Base-by-base conservation (phyloP, 2,113 vertebrate genomes). In the Physeter macrocephalus region DNA sequence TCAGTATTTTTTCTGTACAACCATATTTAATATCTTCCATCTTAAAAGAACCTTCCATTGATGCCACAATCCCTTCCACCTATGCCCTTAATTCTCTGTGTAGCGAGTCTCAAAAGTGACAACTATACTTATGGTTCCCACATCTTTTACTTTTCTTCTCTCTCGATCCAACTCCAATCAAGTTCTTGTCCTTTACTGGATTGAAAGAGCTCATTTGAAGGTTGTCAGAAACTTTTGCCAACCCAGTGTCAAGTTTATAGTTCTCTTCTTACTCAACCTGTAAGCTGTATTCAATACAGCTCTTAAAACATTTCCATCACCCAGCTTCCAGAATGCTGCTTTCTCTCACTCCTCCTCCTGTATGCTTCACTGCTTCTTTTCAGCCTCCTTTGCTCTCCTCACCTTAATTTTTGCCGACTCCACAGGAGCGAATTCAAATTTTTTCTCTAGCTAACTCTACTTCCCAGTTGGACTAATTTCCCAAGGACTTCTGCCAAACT, bases 81-180 rank as follows among this genome's bases (percentile, higher is more conserved):
- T 8, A 5, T 15, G 43, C 31, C 5, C 12, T 36, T 41, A 17
- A 10, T 67, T 96, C 29, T 78, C 31, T 90, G 87, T n/a, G 49
- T 2, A 39, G 36, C 14, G 85, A n/a, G 14, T 59, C 23, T 69
- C 23, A 29, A 59, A 83, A 69, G 6, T 21, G 1, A 62, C 34
- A 29, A 36, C 20, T 52, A 5, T 1, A 6, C 11, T 23, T 41
- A 23, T 6, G 1, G 0, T 20, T 2, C 64, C 43, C 11, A 10
- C 3, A 64, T 88, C 25, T 11, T 85, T 31, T 46, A 41, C 2
- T 78, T n/a, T 7, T 67, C 34, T 67, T 39, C 2, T 43, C 21
- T 84, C 64, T 75, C 57, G 21, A 89, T 64, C 17, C 54, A 83
- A 36, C 39, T 77, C 6, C 27, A 78, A 0, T 49, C 13, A 31